Base-by-base conservation (phyloP, 2,797 vertebrate species). In the Thaleichthys pacificus region DNA sequence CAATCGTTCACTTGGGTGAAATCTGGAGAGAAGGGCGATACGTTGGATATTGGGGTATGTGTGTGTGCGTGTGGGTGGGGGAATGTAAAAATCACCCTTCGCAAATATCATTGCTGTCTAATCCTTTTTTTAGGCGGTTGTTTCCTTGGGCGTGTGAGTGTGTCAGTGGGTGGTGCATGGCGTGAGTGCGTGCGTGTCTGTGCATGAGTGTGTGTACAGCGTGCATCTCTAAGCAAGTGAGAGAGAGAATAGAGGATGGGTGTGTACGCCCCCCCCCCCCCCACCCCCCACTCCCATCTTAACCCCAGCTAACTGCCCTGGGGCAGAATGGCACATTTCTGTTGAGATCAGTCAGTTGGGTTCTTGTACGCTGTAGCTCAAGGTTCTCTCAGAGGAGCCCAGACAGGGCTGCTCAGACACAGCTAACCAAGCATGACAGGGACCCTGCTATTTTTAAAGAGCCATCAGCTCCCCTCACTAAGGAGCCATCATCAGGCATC, bases 361-460 rank as follows among this genome's bases (percentile, higher is more conserved):
- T 78, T 78, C 71, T 77, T 74, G 56, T 74, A 82, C 86, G 78
- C 82, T 81, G 77, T 85, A 86, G 82, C 75, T 80, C 78, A 79
- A 85, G 51, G 12, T 80, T 74, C 71, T 80, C 79, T 78, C 47
- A 75, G 63, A 22, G 57, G 73, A 80, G 73, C 69, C 79, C 63
- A 70, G 49, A 56, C 65, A 66, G 76, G 35, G 77, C 71, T 80
- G 80, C 79, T 77, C 80, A 77, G 69, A 73, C 54, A 71, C 80
- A 86, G 76, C 71, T 72, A 63, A 92, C 81, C 81, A 78, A 85
- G 82, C 87, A 86, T 85, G 89, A 89, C 88, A 91, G 84, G 86
- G 75, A 90, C 84, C 89, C 87, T 89, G 89, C 90, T 91, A 91
- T 93, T 92, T 92, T 91, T 91, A 90, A 90, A 91, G 89, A 85